phyloP scores from a whole-genome alignment of 2,113 vertebrate genomes.

The Clarias gariepinus region DNA sequence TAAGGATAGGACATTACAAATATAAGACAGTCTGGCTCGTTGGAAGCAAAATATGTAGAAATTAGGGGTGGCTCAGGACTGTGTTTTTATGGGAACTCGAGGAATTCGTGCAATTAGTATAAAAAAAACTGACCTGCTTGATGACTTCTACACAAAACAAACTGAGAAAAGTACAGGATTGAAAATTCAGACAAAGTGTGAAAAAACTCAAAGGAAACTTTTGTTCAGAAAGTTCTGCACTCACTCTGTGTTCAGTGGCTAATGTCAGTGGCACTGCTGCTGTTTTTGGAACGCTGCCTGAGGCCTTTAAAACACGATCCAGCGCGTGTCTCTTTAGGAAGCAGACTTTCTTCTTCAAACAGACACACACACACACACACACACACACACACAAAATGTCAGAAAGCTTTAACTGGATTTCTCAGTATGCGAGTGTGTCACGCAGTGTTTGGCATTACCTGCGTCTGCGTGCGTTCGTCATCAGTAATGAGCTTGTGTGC shows the following conservation, averaged over 20 bases:
- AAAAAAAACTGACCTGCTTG: background rate
- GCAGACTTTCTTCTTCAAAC: background rate
- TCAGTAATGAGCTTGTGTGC: constrained; percentile 77
- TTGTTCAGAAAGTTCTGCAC: background rate
- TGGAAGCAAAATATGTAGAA: no score
- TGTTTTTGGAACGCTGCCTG: background rate
- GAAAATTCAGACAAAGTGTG: background rate
- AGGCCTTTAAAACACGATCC: background rate
- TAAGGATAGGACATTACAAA: no score
- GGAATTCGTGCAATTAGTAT: background rate
- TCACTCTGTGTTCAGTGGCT: background rate
- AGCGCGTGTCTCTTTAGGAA: background rate
- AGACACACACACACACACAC: background rate
- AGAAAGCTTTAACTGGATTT: background rate
- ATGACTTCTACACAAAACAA: background rate
- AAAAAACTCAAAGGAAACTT: background rate
- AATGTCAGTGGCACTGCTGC: background rate
- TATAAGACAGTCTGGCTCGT: no score
- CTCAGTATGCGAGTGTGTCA: background rate
- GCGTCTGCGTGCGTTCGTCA: constrained; percentile 68
- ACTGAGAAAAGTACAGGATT: background rate
- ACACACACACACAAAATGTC: background rate
- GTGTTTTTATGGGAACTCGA: background rate
- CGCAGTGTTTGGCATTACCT: constrained; percentile 69
- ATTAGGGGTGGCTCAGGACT: no score